Evolutionary conservation across 2,888 invertebrate genomes (phyloP), one percentile per base, ranked within the genome.

Genomic region (Cryptocephalus primarius): DNA sequence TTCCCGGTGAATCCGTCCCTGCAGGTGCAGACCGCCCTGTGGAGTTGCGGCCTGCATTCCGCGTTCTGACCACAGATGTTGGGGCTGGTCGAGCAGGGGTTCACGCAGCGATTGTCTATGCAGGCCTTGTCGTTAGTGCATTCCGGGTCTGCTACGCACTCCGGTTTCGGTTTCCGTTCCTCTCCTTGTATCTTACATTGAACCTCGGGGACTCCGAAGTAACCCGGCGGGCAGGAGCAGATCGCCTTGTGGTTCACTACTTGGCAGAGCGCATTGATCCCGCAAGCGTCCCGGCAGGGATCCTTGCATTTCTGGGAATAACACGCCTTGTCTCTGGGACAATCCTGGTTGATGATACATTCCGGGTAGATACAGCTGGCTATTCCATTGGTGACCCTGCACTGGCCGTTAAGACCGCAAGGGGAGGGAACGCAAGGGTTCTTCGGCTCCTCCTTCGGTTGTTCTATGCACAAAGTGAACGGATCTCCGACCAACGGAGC

Each of bases 381-480:
- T 4, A 77, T 75, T 11, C 76, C 76, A 52, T 85, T 85, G 48
- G 81, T 74, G 1, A 83, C 75, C 47, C 80, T 78, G 64, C 92
- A 92, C 54, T 85, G 80, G 6, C 91, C 91, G 60, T 89, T 89
- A 43, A 80, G 78, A 40, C 82, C 82, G 62, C 91, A 92, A 1
- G 90, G 90, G 39, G 87, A 86, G 48, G 88, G 88, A 62, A 79
- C 80, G 71, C 91, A 91, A n/a, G 85, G 87, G 66, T 90, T 83
- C 46, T 67, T 62, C 13, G 60, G 60, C 63, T 66, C 70, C 44
- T 64, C 73, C 71, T 55, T 55, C 9, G 67, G 66, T 42, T 64
- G 58, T 52, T 75, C 72, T 52, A 67, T 66, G 63, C 88, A 88
- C 60, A 78, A 76, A 8, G 78, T 75, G 62, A 89, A 88, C 40